Base-by-base conservation (phyloP, 1,140 invertebrate species). In the Drosophila willistoni region DNA sequence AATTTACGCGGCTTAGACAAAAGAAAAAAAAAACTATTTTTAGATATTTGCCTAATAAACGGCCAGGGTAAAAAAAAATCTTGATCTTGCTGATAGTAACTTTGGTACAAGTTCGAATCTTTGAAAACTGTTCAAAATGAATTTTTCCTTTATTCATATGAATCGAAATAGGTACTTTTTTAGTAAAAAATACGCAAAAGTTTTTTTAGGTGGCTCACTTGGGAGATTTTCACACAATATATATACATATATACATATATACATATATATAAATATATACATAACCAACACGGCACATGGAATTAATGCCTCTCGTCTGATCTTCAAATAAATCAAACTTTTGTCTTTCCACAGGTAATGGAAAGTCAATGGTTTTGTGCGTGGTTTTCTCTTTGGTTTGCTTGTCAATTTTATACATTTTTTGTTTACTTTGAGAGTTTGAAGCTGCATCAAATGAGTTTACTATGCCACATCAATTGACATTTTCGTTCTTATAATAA, bases 271-370 rank as follows among this genome's bases (percentile, higher is more conserved):
- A 60, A 6, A 36, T 59, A 33, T 59, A 56, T 60, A 77, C 74
- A 77, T 66, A 33, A 54, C 22, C 34, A 63, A 63, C 68, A 68
- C 71, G 75, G 66, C 75, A 77, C 75, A 77, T 54, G 77, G 67
- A 77, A 68, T 77, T 77, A 77, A 71, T 63, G 68, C 73, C 68
- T 65, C 55, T 73, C 60, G 25, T 63, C 68, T 73, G 68, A 36
- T 61, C 39, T 54, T 39, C 61, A 60, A 68, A 78, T 78, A 78
- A 78, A 78, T 78, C 74, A 77, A 78, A 78, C 75, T 61, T 77
- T 71, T 77, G 75, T 67, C 74, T 62, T 71, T 33, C 14, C 29
- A 68, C 73, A 70, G 73, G 73, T 77, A 62, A 62, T 41, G 17
- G 22, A 60, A 44, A 42, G 65, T 25, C n/a, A 10, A 22, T 34